phyloP scores from a whole-genome alignment of 2,113 vertebrate genomes.

The Poecile atricapillus region DNA sequence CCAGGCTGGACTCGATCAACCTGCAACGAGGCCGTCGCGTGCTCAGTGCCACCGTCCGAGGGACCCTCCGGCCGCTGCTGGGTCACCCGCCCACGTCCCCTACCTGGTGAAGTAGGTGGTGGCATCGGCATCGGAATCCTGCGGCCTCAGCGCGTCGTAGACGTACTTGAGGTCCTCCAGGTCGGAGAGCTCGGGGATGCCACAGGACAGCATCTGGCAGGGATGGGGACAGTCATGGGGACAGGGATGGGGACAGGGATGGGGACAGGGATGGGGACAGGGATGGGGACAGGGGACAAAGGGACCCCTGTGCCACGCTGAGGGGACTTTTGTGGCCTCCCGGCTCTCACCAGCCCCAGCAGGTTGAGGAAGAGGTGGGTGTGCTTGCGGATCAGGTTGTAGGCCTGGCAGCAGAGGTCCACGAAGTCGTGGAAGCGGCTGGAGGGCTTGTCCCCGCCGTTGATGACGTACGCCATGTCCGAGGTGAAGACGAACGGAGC shows the following conservation, averaged over 20 bases:
- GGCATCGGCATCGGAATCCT: constrained; percentile 91
- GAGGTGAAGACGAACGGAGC: constrained; percentile 98
- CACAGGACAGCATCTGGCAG: constrained; percentile 92
- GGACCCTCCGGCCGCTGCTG: not conserved
- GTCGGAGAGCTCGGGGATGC: constrained; percentile 93
- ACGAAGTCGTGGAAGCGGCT: constrained; percentile 98
- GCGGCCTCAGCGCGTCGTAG: constrained; percentile 90
- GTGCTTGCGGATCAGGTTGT: constrained; percentile 98
- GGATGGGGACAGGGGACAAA: not conserved
- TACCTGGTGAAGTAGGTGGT: constrained; percentile 98
- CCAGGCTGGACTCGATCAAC: constrained; percentile 95
- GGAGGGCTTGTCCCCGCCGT: constrained; percentile 95
- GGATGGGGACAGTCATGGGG: not conserved
- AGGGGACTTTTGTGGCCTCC: rapidly evolving
- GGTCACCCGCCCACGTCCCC: not conserved
- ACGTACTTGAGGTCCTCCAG: constrained; percentile 95
- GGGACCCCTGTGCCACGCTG: rapidly evolving
- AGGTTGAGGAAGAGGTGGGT: constrained; percentile 97
- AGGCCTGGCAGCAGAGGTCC: constrained; percentile 96
- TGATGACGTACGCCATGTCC: constrained; percentile 98
- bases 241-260: not conserved
- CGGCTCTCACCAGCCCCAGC: constrained; percentile 86
- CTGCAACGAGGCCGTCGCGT: not conserved
- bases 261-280: not conserved
- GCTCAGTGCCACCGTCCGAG: rapidly evolving